Evolutionary conservation across 2,113 vertebrate genomes (phyloP).

Genomic region (Eudorcas thomsonii): DNA sequence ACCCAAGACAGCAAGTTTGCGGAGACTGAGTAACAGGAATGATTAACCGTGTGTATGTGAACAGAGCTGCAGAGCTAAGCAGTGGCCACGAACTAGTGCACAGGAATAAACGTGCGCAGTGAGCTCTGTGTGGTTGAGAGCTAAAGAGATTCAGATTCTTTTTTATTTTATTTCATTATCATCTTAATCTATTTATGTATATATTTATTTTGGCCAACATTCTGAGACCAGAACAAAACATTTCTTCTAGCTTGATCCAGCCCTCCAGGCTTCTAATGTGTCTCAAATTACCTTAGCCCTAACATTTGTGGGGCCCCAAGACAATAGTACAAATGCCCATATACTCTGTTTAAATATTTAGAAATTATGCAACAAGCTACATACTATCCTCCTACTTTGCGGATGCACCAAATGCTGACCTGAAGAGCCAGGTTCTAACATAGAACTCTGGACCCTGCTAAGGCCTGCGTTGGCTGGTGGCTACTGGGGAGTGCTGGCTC

Average conservation of each 20-base stretch:
- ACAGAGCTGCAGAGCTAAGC: neutral
- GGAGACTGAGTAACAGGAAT: neutral
- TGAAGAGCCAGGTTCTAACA: neutral
- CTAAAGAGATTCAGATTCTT: neutral
- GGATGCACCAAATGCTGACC: neutral
- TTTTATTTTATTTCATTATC: neutral
- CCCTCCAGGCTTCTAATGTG: neutral
- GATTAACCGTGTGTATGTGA: neutral
- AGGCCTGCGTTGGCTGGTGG: neutral
- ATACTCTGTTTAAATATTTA: neutral
- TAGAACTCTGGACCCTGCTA: too few relatives aligned
- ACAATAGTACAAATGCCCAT: neutral
- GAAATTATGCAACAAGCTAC: rapidly evolving
- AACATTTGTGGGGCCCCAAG: neutral
- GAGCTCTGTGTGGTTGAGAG: neutral
- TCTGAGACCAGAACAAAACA: neutral
- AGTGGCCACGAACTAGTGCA: rapidly evolving
- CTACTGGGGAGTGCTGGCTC: too few relatives aligned
- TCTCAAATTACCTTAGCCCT: neutral
- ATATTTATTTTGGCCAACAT: neutral
- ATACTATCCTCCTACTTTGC: neutral
- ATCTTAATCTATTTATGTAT: neutral
- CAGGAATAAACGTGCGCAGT: rapidly evolving
- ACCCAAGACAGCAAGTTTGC: neutral
- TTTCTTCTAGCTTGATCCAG: neutral